Evolutionary conservation across 2,113 vertebrate species (phyloP).

Genomic region (Bujurquina vittata): DNA sequence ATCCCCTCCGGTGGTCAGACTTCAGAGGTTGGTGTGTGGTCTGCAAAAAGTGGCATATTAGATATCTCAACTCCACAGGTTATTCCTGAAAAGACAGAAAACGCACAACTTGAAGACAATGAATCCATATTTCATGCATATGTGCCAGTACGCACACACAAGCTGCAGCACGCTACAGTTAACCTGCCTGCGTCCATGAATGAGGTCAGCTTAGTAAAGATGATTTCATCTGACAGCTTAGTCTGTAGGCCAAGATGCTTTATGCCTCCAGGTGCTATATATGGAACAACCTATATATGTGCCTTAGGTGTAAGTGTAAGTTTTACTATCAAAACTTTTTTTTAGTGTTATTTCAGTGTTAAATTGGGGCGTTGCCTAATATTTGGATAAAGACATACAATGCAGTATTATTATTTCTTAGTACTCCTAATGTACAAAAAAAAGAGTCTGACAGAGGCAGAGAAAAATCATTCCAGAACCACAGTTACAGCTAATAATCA

Average conservation of each 20-base stretch:
- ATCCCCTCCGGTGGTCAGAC: background rate
- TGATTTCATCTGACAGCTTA: conserved; percentile 44
- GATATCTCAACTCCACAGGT: background rate
- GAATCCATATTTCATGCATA: background rate
- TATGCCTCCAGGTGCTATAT: conserved; percentile 17
- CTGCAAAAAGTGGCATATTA: background rate
- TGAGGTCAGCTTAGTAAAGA: conserved; percentile 48
- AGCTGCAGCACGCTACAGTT: conserved; percentile 6
- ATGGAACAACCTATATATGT: conserved; percentile 8
- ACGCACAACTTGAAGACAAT: background rate
- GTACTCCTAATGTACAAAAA: background rate
- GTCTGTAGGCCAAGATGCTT: conserved; percentile 32
- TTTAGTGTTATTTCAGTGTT: background rate
- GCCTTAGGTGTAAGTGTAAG: background rate
- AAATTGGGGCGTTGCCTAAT: background rate
- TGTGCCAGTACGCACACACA: background rate
- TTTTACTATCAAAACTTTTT: background rate
- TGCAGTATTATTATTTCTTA: background rate
- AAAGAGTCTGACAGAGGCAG: background rate
- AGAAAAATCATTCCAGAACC: background rate
- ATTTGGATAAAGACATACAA: conserved; percentile 9
- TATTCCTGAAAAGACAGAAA: conserved; percentile 47
- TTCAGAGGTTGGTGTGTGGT: background rate
- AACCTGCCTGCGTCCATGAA: conserved; percentile 21
- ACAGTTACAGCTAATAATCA: conserved; percentile 14